phyloP scores from a whole-genome alignment of 2,797 vertebrate species.

The Rhinogobio ventralis region DNA sequence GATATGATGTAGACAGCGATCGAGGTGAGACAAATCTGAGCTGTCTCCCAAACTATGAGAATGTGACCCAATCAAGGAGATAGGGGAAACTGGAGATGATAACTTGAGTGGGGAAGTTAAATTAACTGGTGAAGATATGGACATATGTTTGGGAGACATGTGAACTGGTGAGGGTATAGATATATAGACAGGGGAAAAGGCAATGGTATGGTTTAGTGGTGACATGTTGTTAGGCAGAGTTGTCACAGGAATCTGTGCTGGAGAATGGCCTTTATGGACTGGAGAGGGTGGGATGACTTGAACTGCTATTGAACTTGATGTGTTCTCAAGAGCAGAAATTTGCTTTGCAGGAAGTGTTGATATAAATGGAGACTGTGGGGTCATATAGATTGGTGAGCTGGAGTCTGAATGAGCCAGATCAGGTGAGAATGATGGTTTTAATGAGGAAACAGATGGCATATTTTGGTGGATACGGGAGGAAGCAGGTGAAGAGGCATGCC shows the following conservation, averaged over 20 bases:
- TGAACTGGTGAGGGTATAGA: slow-evolving; percentile 29
- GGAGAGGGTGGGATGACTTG: slow-evolving; percentile 45
- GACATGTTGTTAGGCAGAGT: not conserved
- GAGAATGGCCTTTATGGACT: slow-evolving; percentile 25
- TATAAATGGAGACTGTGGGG: slow-evolving; percentile 35
- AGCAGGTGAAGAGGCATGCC: slow-evolving; percentile 39
- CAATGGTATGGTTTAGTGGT: slow-evolving; percentile 37
- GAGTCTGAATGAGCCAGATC: slow-evolving; percentile 16
- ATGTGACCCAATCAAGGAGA: slow-evolving; percentile 26
- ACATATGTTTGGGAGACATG: slow-evolving; percentile 21
- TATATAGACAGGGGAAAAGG: slow-evolving; percentile 28
- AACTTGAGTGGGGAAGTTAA: slow-evolving; percentile 31
- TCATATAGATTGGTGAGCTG: slow-evolving; percentile 8
- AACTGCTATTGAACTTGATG: slow-evolving; percentile 34
- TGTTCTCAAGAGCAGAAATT: slow-evolving; percentile 5
- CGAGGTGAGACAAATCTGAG: slow-evolving; percentile 72
- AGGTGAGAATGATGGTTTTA: slow-evolving; percentile 7
- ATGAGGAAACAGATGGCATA: not conserved
- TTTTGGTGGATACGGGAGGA: slow-evolving; percentile 18
- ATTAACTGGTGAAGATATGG: slow-evolving; percentile 18
- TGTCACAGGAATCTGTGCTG: not conserved
- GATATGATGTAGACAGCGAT: slow-evolving; percentile 77
- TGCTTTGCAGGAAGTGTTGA: slow-evolving; percentile 1
- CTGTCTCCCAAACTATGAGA: slow-evolving; percentile 60
- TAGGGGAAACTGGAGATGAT: slow-evolving; percentile 41